Evolutionary conservation across 2,113 vertebrate species (phyloP).

Genomic region (Perccottus glenii): DNA sequence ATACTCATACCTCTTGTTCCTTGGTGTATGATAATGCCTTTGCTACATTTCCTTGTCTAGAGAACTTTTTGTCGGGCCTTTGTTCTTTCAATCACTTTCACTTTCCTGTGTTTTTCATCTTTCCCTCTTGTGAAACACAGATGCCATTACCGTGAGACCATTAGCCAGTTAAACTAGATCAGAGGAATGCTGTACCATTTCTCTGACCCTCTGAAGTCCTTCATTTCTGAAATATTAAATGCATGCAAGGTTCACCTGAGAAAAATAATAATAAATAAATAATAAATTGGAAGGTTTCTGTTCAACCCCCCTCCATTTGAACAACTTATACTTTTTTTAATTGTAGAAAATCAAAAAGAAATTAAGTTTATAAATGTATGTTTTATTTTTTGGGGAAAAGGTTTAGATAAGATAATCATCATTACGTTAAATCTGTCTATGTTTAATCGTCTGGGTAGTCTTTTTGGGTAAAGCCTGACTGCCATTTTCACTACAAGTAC

Average conservation of each 20-base stretch:
- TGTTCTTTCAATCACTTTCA: constrained; percentile 6
- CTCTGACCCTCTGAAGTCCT: constrained; percentile 4
- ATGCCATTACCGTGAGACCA: constrained; percentile 8
- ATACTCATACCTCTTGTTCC: not conserved
- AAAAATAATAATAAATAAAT: too few relatives aligned
- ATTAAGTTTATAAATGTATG: too few relatives aligned
- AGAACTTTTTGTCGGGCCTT: not conserved
- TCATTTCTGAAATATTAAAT: constrained; percentile 1
- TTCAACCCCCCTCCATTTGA: not conserved
- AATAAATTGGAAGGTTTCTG: not conserved
- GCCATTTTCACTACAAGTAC: too few relatives aligned
- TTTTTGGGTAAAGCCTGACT: too few relatives aligned
- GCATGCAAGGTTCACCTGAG: not conserved
- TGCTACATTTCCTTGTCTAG: not conserved
- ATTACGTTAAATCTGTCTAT: too few relatives aligned
- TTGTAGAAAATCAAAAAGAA: too few relatives aligned
- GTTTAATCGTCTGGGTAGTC: too few relatives aligned
- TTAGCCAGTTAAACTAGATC: not conserved
- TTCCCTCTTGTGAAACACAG: not conserved
- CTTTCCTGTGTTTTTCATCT: constrained; percentile 9
- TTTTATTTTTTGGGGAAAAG: too few relatives aligned
- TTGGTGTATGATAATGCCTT: not conserved
- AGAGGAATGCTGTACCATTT: not conserved
- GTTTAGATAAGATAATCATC: too few relatives aligned
- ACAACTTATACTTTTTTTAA: too few relatives aligned